Conservation (phyloP, 2,797 vertebrate species). For the Parotocinclus haroldoi region DNA sequence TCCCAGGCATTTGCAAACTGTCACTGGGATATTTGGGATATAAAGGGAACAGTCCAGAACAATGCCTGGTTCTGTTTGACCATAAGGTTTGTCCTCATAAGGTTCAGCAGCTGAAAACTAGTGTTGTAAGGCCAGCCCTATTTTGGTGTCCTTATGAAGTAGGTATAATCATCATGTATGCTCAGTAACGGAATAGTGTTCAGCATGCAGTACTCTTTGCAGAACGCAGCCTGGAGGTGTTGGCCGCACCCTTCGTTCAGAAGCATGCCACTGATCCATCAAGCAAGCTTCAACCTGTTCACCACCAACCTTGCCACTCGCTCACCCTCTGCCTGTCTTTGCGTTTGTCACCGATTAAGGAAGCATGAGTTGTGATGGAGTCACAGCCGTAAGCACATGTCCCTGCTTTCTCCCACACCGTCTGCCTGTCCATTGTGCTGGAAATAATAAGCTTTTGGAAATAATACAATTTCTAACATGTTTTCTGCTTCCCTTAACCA, state of each 20-base stretch:
- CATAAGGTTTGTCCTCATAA: no score
- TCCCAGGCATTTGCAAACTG: no score
- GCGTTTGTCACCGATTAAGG: constrained; percentile 3
- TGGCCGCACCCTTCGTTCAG: constrained; percentile 22
- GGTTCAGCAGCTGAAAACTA: no score
- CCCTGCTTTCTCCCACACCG: background rate
- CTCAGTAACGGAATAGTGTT: constrained; percentile 27
- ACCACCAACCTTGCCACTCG: background rate
- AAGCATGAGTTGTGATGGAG: constrained; percentile 1
- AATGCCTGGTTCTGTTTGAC: no score
- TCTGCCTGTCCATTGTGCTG: background rate
- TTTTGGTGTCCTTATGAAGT: no score
- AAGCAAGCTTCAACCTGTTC: constrained; percentile 23
- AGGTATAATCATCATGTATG: no score
- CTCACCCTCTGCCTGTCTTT: background rate
- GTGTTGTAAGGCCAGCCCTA: no score
- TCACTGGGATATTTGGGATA: no score
- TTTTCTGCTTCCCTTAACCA: no score
- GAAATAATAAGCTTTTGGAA: no score
- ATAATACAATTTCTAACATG: no score
- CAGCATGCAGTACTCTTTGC: background rate
- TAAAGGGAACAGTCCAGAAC: no score
- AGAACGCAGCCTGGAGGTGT: background rate
- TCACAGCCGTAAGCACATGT: background rate
- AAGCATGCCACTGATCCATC: background rate